A percentile compares a stretch with the other conserved stretches of the same genome.
Evolutionary conservation across 2,113 vertebrate species (phyloP).

Genomic region (Anarhynchus alexandrinus): DNA sequence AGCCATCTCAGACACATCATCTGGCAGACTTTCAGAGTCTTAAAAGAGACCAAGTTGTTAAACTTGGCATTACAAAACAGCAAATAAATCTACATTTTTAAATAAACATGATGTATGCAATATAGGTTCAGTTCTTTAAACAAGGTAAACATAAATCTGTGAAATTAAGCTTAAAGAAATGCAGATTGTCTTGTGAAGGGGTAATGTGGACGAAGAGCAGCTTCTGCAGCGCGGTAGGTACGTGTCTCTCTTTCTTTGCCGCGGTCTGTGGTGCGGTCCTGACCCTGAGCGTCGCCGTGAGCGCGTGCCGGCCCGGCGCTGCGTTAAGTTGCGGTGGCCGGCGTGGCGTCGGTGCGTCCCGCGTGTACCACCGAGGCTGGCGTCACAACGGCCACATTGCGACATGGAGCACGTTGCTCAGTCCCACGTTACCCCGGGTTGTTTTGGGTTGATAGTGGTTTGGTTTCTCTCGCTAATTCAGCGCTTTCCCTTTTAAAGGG

Average conservation of each 20-base stretch:
- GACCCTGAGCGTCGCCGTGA: rapidly evolving
- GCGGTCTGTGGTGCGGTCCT: not conserved
- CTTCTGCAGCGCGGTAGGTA: not conserved
- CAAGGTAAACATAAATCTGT: not conserved
- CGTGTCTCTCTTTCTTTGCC: not conserved
- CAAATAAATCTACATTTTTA: not conserved
- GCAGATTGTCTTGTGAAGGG: not conserved
- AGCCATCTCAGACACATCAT: not conserved
- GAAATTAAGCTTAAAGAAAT: not conserved
- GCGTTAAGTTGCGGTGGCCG: rapidly evolving
- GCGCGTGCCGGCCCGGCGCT: rapidly evolving
- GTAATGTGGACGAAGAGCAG: not conserved
- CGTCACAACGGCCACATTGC: not conserved
- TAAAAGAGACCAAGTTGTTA: not conserved
- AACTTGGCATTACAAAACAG: too few relatives aligned
- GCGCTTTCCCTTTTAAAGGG: not conserved
- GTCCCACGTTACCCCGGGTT: not conserved
- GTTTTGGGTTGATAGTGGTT: too few relatives aligned
- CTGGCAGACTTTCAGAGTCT: not conserved
- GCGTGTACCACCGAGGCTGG: rapidly evolving
- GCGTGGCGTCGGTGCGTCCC: rapidly evolving
- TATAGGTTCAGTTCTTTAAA: not conserved
- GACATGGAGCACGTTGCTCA: rapidly evolving
- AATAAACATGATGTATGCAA: not conserved
- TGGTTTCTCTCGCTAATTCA: rapidly evolving